These are phyloP conservation scores for Spialia ferax DNA, from an alignment of 2,888 invertebrate species.

Conservation along the genomic window DNA sequence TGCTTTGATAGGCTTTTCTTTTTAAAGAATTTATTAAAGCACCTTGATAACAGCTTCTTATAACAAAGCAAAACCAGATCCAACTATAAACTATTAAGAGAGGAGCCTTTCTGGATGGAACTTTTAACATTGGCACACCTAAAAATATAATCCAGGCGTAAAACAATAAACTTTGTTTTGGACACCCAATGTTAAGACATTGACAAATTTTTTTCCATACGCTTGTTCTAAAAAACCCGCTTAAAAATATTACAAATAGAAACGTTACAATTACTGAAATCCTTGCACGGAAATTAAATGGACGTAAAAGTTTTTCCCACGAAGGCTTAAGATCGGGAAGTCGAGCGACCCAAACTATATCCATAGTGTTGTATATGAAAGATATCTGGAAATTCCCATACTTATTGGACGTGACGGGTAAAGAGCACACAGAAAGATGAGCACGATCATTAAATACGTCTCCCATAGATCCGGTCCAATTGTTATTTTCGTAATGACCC, in stretches of 20 bases:
- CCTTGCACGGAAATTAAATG: constrained; percentile 56
- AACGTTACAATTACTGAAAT: constrained; percentile 57
- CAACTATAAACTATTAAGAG: constrained; percentile 57
- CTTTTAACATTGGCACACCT: constrained; percentile 58
- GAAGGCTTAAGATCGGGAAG: constrained; percentile 55
- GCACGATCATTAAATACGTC: constrained; percentile 59
- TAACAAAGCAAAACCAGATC: constrained; percentile 65
- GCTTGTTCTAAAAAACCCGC: constrained; percentile 52
- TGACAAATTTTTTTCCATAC: constrained; percentile 51
- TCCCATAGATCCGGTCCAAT: constrained; percentile 71
- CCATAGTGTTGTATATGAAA: constrained; percentile 62
- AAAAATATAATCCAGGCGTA: constrained; percentile 65
- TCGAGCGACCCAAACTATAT: constrained; percentile 65
- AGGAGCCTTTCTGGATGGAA: constrained; percentile 55
- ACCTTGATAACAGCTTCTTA: constrained; percentile 66
- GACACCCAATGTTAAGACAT: constrained; percentile 51
- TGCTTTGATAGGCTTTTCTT: constrained; percentile 51
- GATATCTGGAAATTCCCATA: constrained; percentile 69
- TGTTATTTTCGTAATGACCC: constrained; percentile 57
- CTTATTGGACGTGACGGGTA: constrained; percentile 58
- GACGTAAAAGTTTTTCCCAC: constrained; percentile 66
- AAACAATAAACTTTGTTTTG: constrained; percentile 61
- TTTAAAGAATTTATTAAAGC: constrained; percentile 62
- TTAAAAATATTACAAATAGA: constrained; percentile 55
- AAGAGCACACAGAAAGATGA: constrained; percentile 60